phyloP scores from a whole-genome alignment of 2,797 vertebrate species.

The Sebastes oblongus region DNA sequence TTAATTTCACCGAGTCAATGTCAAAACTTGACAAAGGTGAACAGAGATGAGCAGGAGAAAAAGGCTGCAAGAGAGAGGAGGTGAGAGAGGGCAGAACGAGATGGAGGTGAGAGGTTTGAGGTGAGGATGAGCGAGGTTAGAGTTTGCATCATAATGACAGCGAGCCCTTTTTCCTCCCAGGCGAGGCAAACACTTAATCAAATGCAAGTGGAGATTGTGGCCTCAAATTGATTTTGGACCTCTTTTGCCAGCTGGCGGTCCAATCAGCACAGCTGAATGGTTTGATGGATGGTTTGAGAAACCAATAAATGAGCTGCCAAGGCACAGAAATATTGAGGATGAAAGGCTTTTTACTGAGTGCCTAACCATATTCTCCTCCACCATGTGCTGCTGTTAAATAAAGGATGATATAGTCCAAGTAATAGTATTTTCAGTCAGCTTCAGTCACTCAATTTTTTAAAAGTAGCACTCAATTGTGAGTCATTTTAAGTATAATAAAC shows the following conservation, averaged over 20 bases:
- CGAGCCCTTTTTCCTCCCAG: constrained; percentile 5
- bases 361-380: background rate
- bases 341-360: constrained; percentile 18
- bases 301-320: constrained; percentile 57
- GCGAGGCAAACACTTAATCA: constrained; percentile 33
- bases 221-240: constrained; percentile 45
- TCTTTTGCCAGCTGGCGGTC: constrained; percentile 19
- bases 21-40: constrained; percentile 25
- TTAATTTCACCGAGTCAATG: constrained; percentile 25
- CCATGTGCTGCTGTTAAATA: background rate
- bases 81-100: constrained; percentile 5
- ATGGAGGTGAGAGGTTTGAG: background rate
- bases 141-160: constrained; percentile 56
- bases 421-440: background rate
- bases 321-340: constrained; percentile 22
- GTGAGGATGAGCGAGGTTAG: background rate
- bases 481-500: background rate
- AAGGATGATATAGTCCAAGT: background rate
- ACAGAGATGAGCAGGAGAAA: background rate
- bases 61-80: background rate
- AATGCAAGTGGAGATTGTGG: constrained; percentile 33
- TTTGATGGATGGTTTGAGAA: constrained; percentile 47
- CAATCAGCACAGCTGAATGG: constrained; percentile 52
- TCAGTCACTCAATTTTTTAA: no score
- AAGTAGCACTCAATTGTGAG: background rate